These are phyloP conservation scores for Clytia hemisphaerica DNA, from an alignment of 30 jellyfish, hydroid and myxozoan genomes.

Conservation along the genomic window DNA sequence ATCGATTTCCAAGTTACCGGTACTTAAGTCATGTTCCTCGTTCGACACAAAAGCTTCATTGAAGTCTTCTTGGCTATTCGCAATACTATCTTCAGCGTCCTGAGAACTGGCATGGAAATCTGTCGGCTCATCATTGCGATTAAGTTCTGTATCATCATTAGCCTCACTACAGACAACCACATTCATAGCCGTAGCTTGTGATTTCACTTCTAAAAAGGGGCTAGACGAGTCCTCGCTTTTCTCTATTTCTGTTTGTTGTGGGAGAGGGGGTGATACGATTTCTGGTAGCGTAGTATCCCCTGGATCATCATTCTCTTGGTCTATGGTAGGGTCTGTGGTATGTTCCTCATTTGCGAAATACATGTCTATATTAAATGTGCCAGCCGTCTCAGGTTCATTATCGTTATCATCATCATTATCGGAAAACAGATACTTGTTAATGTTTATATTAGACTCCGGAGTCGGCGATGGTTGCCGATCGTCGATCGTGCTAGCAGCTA, in stretches of 20 bases:
- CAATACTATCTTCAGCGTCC: not conserved
- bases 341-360: constrained; percentile 8
- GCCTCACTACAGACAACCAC: not conserved
- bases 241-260: too few species aligned
- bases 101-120: not conserved
- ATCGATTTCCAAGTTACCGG: too few species aligned
- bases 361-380: constrained; percentile 15
- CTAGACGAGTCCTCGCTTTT: not conserved
- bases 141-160: not conserved
- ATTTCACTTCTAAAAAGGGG: not conserved
- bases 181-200: not conserved
- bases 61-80: not conserved
- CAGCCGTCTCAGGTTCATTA: not conserved
- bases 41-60: not conserved
- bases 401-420: constrained; percentile 22
- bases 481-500: not conserved
- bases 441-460: constrained; percentile 2
- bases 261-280: not conserved
- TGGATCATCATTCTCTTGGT: not conserved
- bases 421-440: constrained; percentile 5
- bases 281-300: too few species aligned
- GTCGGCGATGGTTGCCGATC: not conserved
- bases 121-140: not conserved
- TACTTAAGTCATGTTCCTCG: too few species aligned
- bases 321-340: not conserved